Evolutionary conservation across 2,797 vertebrate genomes (phyloP).

Genomic region (Petrocephalus sullivani): DNA sequence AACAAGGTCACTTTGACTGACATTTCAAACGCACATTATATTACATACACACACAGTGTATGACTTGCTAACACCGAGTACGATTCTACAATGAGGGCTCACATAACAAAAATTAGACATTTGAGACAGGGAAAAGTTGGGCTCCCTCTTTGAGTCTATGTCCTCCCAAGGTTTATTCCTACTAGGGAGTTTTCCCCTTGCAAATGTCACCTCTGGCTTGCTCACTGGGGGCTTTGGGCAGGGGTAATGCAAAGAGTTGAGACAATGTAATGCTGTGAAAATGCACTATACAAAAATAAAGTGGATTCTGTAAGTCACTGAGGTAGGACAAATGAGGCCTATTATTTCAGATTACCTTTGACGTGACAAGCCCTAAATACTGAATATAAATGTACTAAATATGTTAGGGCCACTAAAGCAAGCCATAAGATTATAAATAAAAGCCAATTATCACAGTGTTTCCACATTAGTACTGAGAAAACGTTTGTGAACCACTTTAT

Average conservation of each 20-base stretch:
- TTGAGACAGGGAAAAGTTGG: neutral
- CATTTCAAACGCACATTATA: neutral
- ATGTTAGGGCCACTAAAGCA: neutral
- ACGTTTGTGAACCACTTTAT: neutral
- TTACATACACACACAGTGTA: neutral
- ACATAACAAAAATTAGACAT: too few species aligned
- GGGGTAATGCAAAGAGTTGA: too few species aligned
- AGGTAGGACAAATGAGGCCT: too few species aligned
- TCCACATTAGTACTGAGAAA: neutral
- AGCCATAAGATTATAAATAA: neutral
- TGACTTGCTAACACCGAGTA: too few species aligned
- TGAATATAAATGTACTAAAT: neutral
- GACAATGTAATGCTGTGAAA: too few species aligned
- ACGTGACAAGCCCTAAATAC: neutral
- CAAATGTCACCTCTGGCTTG: too few species aligned
- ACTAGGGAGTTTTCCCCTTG: too few species aligned
- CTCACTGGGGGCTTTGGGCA: too few species aligned
- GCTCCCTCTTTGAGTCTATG: too few species aligned
- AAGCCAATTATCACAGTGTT: neutral
- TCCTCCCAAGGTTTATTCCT: neutral
- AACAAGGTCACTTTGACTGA: neutral
- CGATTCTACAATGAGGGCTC: too few species aligned
- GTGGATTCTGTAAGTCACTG: too few species aligned
- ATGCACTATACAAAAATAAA: too few species aligned
- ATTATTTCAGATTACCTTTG: neutral